A percentile compares a stretch with the other conserved stretches of the same genome.
Conservation (phyloP, 2,888 invertebrate genomes). For the Acanthosepion esculentum region DNA sequence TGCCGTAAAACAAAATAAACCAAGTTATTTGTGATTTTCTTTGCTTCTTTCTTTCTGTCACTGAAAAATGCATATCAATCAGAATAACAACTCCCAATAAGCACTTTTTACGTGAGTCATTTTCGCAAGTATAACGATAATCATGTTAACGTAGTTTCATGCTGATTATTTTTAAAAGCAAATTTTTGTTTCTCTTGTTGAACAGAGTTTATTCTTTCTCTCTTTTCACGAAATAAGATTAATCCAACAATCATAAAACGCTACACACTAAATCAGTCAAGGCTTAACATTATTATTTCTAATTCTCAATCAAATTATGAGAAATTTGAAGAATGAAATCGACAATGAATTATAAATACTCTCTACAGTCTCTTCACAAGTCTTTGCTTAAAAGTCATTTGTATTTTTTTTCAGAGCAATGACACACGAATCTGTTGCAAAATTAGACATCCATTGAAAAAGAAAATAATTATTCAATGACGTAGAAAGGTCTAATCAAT, state of each 20-base stretch:
- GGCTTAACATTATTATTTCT: not conserved
- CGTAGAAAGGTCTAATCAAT: too few relatives aligned
- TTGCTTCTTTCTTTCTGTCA: too few relatives aligned
- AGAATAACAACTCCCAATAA: not conserved
- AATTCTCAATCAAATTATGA: not conserved
- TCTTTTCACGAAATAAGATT: not conserved
- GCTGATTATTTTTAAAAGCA: not conserved
- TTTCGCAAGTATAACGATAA: not conserved
- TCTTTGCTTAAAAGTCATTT: too few relatives aligned
- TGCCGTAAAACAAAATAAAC: too few relatives aligned
- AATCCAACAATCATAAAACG: not conserved
- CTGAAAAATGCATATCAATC: too few relatives aligned
- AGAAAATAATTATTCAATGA: too few relatives aligned
- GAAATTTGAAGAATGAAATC: not conserved
- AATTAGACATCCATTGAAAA: too few relatives aligned
- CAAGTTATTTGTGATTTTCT: too few relatives aligned
- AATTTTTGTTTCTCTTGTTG: not conserved
- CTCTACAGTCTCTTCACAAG: too few relatives aligned
- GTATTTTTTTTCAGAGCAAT: too few relatives aligned
- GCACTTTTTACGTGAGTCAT: not conserved
- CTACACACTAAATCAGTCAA: slow-evolving; percentile 9
- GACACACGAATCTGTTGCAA: too few relatives aligned
- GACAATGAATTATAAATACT: not conserved
- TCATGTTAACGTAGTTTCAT: not conserved
- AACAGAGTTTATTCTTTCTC: not conserved